Evolutionary conservation across 2,888 invertebrate species (phyloP), one percentile per base, ranked within the genome.

Genomic region (Limnephilus marmoratus): DNA sequence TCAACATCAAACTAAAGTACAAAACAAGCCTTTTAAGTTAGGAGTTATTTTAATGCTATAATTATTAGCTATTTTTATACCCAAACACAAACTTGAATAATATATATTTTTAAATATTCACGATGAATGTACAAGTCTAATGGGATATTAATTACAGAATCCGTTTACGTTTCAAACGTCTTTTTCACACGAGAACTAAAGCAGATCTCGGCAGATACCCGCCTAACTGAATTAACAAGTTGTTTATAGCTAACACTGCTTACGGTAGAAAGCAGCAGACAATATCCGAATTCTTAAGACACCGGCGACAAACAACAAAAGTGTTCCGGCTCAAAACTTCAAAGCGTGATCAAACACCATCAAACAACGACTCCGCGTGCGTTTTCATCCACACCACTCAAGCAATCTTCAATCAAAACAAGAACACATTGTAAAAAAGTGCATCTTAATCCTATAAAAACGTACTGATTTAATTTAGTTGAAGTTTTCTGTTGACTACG

Each of bases 321-420:
- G 49, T 29, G 45, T 31, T 41, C 41, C 81, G 81, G 45, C n/a
- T 45, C 81, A 90, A 86, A 88, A 68, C 68, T 91, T 91, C 41
- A 81, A 86, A 91, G 89, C 91, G 91, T 91, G 91, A 88, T 89
- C 85, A 89, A 85, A 91, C 86, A 83, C 83, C 82, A 91, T 89
- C 89, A 90, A 90, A 90, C 81, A 37, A 29, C 29, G 88, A 80
- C 18, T 24, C 88, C 81, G 88, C 86, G 80, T 34, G 81, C 68
- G 68, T 45, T 86, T 29, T 11, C 24, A 86, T n/a, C 24, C 86
- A 37, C 29, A n/a, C n/a, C 29, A 3, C 41, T 86, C 86, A 86
- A 45, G 49, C 4, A 1, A 45, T 29, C 12, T 15, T 2, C 29
- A 45, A 86, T 29, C 29, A 29, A 49, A 86, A 49, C 45, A 41